Evolutionary conservation across 2,888 invertebrate genomes (phyloP).

Genomic region (Hirtodrosophila duncani): DNA sequence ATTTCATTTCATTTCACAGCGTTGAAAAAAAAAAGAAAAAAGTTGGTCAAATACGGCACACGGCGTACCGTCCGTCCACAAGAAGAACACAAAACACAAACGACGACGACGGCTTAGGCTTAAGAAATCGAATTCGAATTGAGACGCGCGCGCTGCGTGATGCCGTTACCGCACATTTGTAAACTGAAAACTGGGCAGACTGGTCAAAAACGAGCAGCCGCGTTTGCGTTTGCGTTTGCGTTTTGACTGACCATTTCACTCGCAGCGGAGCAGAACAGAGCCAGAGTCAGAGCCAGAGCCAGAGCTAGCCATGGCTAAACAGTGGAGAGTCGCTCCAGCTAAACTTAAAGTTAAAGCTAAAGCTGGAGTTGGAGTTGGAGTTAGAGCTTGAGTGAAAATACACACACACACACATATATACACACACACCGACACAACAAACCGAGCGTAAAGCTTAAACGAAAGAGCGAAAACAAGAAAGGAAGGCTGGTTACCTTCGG

Average conservation of each 20-base stretch:
- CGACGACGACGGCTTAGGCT: neutral
- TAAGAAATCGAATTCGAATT: neutral
- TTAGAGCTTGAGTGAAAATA: slow-evolving; percentile 42
- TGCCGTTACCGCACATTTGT: slow-evolving; percentile 68
- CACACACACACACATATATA: neutral
- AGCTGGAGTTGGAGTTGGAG: no score
- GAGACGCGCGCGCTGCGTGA: slow-evolving; percentile 52
- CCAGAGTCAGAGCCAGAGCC: slow-evolving; percentile 1
- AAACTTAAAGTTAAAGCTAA: no score
- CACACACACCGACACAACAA: slow-evolving; percentile 34
- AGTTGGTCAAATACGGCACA: slow-evolving; percentile 48
- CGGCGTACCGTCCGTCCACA: no score
- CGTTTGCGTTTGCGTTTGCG: slow-evolving; percentile 44
- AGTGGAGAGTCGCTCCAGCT: slow-evolving; percentile 1
- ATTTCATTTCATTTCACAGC: slow-evolving; percentile 22
- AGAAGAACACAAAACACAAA: slow-evolving; percentile 3
- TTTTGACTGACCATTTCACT: slow-evolving; percentile 68
- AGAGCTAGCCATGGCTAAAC: neutral
- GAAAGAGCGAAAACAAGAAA: slow-evolving; percentile 14
- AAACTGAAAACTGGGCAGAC: slow-evolving; percentile 55
- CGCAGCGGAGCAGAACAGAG: slow-evolving; percentile 53
- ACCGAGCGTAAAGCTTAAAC: slow-evolving; percentile 48
- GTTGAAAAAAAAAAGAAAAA: slow-evolving; percentile 13
- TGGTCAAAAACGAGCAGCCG: slow-evolving; percentile 44
- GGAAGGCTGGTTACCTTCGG: no score